Evolutionary conservation across 2,888 invertebrate genomes (phyloP).

Genomic region (Neoascia interrupta): DNA sequence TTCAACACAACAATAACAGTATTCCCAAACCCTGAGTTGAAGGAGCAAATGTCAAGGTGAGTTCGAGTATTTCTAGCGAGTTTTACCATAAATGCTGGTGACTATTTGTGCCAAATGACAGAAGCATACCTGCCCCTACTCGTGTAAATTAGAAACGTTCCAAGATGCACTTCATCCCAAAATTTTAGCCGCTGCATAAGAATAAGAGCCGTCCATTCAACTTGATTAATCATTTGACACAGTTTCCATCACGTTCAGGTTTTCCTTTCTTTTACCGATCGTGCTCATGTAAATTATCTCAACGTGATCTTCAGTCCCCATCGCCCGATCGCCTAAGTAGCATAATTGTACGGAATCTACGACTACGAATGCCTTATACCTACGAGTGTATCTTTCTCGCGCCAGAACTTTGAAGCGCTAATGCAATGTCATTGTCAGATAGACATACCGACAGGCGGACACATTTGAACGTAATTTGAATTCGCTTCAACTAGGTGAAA

Average conservation of each 20-base stretch:
- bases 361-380: not conserved
- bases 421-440: constrained; percentile 53
- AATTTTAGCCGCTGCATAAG: no score
- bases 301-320: no score
- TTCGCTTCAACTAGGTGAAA: constrained; percentile 47
- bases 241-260: constrained; percentile 14
- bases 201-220: no score
- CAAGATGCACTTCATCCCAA: no score
- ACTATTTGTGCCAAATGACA: no score
- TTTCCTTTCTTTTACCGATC: constrained; percentile 21
- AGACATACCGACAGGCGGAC: constrained; percentile 7
- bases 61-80: no score
- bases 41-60: no score
- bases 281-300: constrained; percentile 1
- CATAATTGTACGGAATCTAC: constrained; percentile 21
- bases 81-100: no score
- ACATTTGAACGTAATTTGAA: constrained; percentile 39
- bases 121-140: no score
- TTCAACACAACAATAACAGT: no score
- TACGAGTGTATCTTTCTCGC: constrained; percentile 14
- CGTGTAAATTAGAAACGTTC: no score
- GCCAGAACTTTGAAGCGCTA: constrained; percentile 5
- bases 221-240: constrained; percentile 46
- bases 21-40: no score
- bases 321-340: constrained; percentile 9